Base-by-base conservation (phyloP, 2,888 invertebrate species). In the Drosophila lutescens region DNA sequence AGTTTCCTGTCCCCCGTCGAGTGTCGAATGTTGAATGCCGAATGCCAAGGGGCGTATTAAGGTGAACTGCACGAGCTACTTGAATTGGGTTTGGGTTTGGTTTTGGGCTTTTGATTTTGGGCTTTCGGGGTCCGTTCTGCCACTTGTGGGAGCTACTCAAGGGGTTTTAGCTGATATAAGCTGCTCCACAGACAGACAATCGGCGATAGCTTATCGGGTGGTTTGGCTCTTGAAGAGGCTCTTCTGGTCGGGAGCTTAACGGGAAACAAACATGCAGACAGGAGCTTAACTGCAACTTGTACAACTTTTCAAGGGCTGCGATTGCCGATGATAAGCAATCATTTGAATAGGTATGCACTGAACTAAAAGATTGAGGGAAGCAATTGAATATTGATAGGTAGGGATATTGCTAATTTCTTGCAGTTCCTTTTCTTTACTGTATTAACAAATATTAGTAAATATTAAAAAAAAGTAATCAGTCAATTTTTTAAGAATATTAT, bases 51-150 rank as follows among this genome's bases (percentile, higher is more conserved):
- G 73, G 53, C 40, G 55, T 41, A 73, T 72, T 72, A 72, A 43
- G 74, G 43, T 44, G 65, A 43, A 59, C 51, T 50, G 68, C 83
- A 83, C 83, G 72, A 70, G 83, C 86, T 86, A 83, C 88, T 88
- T 69, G 86, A 83, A 86, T 82, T 49, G 49, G 49, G 17, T 32
- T 77, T 23, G n/a, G 41, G 40, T 38, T 51, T 17, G 43, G 47
- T 40, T 53, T 46, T 26, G 10, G 40, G 26, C 17, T 4, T 36
- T 47, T 10, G 46, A 26, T n/a, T 46, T n/a, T 23, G 30, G 43
- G 43, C 20, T 17, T 41, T 47, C 20, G 23, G 23, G 23, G 8
- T 46, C 4, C 43, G 13, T 13, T 6, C 43, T 12, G 30, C 44
- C 43, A 46, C 43, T 50, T 41, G 38, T 47, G 34, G n/a, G 9